phyloP scores from a whole-genome alignment of 2,797 vertebrate species.

The Aythya fuligula region DNA sequence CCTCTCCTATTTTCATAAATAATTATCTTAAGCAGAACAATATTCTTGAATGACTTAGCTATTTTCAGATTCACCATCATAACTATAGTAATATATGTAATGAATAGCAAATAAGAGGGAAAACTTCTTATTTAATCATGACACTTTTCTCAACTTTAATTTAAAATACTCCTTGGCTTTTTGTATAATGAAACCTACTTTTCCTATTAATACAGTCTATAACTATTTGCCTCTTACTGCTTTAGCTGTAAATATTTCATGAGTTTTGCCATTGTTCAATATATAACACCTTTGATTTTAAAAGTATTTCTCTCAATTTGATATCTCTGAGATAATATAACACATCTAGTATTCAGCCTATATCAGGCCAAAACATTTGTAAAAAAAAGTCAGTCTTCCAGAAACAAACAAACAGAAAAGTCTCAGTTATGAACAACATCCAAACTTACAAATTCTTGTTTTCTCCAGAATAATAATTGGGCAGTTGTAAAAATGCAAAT shows the following conservation, averaged over 20 bases:
- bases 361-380: neutral
- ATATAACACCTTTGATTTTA: neutral
- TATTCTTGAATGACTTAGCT: neutral
- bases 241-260: neutral
- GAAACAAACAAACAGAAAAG: neutral
- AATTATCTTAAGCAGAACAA: neutral
- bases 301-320: neutral
- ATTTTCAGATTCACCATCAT: neutral
- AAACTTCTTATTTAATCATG: neutral
- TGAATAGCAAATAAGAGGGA: neutral
- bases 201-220: neutral
- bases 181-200: neutral
- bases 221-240: neutral
- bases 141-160: rapidly evolving
- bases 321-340: neutral
- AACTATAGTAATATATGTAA: neutral
- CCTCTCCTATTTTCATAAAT: neutral
- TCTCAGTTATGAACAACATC: neutral
- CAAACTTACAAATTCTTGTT: neutral
- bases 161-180: neutral
- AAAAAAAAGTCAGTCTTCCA: neutral
- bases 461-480: neutral
- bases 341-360: too few relatives aligned
- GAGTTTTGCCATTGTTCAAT: neutral
- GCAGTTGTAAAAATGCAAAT: neutral